Conservation (phyloP, 2,113 vertebrate species). For the Pithys albifrons region DNA sequence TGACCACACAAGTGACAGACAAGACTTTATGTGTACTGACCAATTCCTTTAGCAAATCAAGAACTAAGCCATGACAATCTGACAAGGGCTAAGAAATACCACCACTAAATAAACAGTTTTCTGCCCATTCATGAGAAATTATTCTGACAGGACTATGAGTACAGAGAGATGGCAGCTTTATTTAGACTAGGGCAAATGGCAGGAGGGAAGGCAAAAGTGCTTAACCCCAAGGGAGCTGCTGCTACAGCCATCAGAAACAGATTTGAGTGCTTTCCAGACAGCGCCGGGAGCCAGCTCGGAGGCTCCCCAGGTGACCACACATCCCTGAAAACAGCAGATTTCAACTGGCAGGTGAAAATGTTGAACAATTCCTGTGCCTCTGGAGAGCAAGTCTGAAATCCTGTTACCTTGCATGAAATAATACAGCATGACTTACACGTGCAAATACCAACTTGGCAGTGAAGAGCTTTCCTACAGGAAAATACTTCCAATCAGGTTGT, state of each 20-base stretch:
- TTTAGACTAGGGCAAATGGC: not conserved
- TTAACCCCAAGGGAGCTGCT: not conserved
- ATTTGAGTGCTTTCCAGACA: not conserved
- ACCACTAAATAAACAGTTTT: not conserved
- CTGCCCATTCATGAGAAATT: not conserved
- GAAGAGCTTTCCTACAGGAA: not conserved
- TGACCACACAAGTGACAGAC: not conserved
- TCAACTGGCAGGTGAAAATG: slow-evolving; percentile 7
- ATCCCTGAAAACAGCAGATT: not conserved
- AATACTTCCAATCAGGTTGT: not conserved
- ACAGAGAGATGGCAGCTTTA: not conserved
- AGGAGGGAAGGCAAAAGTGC: not conserved
- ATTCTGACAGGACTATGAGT: not conserved
- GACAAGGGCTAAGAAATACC: not conserved
- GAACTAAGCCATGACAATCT: not conserved
- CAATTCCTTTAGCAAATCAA: not conserved
- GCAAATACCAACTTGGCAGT: not conserved
- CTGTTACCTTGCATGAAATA: not conserved
- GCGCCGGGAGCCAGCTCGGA: not conserved
- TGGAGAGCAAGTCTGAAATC: not conserved
- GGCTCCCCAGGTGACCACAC: not conserved
- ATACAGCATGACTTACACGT: not conserved
- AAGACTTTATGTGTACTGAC: not conserved
- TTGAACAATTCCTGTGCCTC: not conserved
- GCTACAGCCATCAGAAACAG: not conserved